Evolutionary conservation across 2,888 invertebrate genomes (phyloP), one percentile per base, ranked within the genome.

Genomic region (Hyposoter didymator): DNA sequence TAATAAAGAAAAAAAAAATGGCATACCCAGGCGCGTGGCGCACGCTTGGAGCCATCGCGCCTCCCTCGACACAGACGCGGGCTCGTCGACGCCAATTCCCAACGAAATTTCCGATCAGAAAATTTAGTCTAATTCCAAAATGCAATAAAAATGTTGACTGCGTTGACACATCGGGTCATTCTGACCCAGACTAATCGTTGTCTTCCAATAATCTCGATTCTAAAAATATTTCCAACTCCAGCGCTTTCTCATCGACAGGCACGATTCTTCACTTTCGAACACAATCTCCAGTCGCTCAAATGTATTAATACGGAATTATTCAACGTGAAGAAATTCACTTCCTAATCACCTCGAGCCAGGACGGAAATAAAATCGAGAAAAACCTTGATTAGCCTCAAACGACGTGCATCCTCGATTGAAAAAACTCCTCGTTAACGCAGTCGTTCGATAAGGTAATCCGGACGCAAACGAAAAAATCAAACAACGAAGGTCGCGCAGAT

Each of bases 381-480:
- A 59, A 28, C 59, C 59, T 59, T 28, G 4, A 28, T 28, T 28
- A 59, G 14, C 12, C 59, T 28, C 14, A 28, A 28, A 14, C 22
- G 28, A 59, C 28, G 59, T 12, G 28, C 14, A 59, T 59, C 22
- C 14, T 28, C n/a, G 14, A 59, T 59, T 28, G 28, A 59, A 4
- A 59, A 28, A 59, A 59, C 1, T 59, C 7, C n/a, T 52, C 59
- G 12, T 59, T 59, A 59, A 59, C 28, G 59, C 59, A 28, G 12
- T 59, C 28, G 59, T 14, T 28, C 59, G 76, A 59, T 32, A 35
- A 49, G 64, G 64, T 35, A 39, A 70, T 45, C 47, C 17, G 59
- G 45, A 78, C 19, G 74, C 43, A 69, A 84, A 67, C 47, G 80
- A 67, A 52, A 59, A 76, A 72, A 81, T 79, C 76, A 84, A 84